These are phyloP conservation scores for Ceyx erithaca DNA, from an alignment of 2,797 vertebrate genomes.

Conservation along the genomic window DNA sequence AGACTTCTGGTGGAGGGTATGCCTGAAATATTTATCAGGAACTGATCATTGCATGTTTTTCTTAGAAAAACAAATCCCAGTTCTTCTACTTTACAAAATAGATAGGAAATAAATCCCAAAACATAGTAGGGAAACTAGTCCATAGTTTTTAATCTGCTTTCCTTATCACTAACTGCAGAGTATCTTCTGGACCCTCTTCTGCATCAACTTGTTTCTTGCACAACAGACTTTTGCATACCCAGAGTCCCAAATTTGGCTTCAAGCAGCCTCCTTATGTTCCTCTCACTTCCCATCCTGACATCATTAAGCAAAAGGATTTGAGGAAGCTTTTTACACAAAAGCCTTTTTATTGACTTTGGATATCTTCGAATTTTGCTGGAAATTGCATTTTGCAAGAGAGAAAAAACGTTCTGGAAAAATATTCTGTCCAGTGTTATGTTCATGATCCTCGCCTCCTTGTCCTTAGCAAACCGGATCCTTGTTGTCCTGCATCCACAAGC, in stretches of 20 bases:
- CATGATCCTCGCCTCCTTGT: background rate
- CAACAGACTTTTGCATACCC: background rate
- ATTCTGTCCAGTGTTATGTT: background rate
- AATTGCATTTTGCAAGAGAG: background rate
- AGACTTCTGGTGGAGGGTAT: background rate
- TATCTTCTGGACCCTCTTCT: background rate
- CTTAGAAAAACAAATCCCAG: background rate
- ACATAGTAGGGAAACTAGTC: background rate
- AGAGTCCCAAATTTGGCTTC: background rate
- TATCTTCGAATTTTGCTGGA: background rate
- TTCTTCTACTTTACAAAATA: background rate
- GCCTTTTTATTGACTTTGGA: background rate
- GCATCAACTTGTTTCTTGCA: background rate
- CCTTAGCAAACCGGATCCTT: background rate
- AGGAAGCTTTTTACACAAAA: background rate
- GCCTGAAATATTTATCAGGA: background rate
- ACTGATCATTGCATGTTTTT: background rate
- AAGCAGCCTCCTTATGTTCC: background rate
- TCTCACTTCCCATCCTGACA: background rate
- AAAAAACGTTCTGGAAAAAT: background rate
- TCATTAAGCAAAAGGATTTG: background rate
- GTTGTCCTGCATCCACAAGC: background rate
- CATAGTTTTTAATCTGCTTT: background rate
- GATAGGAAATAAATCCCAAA: background rate
- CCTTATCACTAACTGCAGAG: background rate